A percentile compares a stretch with the other conserved stretches of the same genome.
phyloP scores from a whole-genome alignment of 23 tunicate species.

The Ciona savignyi region DNA sequence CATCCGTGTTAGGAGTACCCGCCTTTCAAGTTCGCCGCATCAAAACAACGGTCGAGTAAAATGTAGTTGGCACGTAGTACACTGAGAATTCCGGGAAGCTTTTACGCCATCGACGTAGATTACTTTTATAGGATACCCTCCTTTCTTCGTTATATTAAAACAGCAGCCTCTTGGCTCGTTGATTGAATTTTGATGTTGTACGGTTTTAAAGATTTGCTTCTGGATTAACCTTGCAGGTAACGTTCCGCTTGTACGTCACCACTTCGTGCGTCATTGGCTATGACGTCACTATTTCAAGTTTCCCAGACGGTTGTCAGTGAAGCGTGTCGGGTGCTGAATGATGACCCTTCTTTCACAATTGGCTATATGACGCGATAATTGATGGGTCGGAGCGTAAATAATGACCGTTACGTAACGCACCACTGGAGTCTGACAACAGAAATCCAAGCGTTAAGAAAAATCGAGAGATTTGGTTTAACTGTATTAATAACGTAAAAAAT shows the following conservation, averaged over 20 bases:
- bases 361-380: background rate
- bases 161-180: too few relatives aligned
- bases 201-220: background rate
- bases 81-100: too few relatives aligned
- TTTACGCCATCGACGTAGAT: too few relatives aligned
- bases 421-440: background rate
- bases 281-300: background rate
- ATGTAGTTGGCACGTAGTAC: too few relatives aligned
- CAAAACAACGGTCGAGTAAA: background rate
- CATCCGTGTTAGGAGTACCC: background rate
- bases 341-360: background rate
- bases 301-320: background rate
- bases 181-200: background rate
- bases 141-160: too few relatives aligned
- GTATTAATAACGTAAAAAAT: too few relatives aligned
- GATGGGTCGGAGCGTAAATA: background rate
- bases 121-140: too few relatives aligned
- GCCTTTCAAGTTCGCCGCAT: background rate
- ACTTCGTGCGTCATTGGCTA: background rate
- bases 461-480: too few relatives aligned
- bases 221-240: background rate
- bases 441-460: too few relatives aligned
- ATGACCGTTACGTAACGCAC: background rate
- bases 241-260: background rate
- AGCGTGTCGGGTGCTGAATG: constrained; percentile 1